These are phyloP conservation scores for Ifrita kowaldi DNA, from an alignment of 2,113 vertebrate species.

Conservation along the genomic window DNA sequence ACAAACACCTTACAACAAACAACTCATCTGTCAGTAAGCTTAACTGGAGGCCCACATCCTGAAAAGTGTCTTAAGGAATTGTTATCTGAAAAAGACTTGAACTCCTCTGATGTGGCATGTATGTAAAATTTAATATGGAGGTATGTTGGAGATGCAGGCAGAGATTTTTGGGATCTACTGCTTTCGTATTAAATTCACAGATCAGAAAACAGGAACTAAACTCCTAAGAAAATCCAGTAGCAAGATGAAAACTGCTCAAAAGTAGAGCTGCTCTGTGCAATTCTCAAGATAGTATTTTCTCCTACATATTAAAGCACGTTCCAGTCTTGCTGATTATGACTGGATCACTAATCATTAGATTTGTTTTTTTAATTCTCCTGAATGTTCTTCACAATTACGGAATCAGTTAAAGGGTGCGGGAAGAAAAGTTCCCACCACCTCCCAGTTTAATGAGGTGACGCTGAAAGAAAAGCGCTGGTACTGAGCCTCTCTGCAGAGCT, in stretches of 20 bases:
- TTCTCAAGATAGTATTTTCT: background rate
- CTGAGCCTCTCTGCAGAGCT: background rate
- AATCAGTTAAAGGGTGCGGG: background rate
- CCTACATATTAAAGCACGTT: background rate
- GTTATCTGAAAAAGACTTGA: background rate
- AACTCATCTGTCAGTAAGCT: background rate
- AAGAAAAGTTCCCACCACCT: background rate
- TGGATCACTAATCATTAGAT: background rate
- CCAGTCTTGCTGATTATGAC: background rate
- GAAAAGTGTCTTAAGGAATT: background rate
- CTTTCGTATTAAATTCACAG: background rate
- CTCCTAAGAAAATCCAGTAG: background rate
- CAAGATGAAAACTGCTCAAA: background rate
- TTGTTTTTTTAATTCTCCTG: background rate
- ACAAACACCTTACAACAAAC: background rate
- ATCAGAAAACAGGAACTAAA: background rate
- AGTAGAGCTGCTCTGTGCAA: background rate
- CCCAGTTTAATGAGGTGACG: background rate
- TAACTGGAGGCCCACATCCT: background rate
- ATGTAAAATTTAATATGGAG: background rate
- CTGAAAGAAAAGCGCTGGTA: fast-evolving
- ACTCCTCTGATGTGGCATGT: background rate
- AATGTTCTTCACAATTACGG: background rate
- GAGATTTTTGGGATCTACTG: background rate
- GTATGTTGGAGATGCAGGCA: background rate